Evolutionary conservation across 2,888 invertebrate genomes (phyloP).

Genomic region (Thysanoteuthis rhombus): DNA sequence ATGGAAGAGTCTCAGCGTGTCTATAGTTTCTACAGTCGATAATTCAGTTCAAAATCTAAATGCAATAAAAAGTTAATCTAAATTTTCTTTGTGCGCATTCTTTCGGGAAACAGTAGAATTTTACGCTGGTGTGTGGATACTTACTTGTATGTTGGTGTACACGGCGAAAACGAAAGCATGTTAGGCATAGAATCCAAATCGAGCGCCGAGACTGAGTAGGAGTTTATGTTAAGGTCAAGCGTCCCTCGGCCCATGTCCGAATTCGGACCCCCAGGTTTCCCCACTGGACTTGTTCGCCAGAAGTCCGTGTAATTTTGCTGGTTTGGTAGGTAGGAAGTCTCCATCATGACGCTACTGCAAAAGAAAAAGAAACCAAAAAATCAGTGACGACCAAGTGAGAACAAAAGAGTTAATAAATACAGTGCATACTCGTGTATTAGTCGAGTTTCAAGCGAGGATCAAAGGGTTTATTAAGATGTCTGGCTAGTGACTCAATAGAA

Average conservation of each 20-base stretch:
- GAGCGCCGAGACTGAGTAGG: conserved; percentile 81
- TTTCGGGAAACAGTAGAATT: no score
- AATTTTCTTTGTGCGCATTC: no score
- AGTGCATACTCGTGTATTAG: neutral
- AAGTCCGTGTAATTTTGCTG: conserved; percentile 38
- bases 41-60: no score
- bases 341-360: conserved; percentile 36
- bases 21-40: no score
- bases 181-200: conserved; percentile 88
- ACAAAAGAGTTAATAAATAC: no score
- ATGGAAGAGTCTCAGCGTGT: no score
- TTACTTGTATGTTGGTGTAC: conserved; percentile 75
- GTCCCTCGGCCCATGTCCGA: conserved; percentile 37
- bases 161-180: conserved; percentile 85
- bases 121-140: conserved; percentile 37
- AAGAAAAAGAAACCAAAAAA: neutral
- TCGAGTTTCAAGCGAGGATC: no score
- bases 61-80: no score
- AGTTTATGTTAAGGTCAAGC: conserved; percentile 44
- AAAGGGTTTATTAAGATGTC: no score
- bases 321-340: conserved; percentile 36
- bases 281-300: conserved; percentile 39
- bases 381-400: neutral
- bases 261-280: conserved; percentile 34
- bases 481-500: no score